Evolutionary conservation across 2,113 vertebrate species (phyloP), one percentile per base, ranked within the genome.

Genomic region (Silurus glanis): DNA sequence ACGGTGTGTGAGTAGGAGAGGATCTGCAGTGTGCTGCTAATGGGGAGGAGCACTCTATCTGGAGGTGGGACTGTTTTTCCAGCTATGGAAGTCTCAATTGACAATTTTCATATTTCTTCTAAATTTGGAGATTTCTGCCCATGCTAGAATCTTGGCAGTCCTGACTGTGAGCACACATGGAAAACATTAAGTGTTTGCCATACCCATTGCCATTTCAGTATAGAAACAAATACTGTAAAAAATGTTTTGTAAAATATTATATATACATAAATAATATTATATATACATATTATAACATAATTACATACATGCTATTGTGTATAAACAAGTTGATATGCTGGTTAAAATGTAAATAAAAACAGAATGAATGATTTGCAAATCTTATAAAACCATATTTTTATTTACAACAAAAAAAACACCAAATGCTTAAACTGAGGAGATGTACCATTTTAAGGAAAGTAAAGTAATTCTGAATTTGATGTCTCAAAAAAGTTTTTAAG

Each of bases 81-180:
- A 55, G 49, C 94, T 94, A 96, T 96, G 94, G 95, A 97, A 96
- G 95, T 95, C 93, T 91, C 89, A 91, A 95, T 96, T 96, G 95
- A 96, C 94, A 96, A 96, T 97, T 97, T 97, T 97, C 96, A 97
- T 97, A 96, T 97, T 98, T 98, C 97, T 98, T 98, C 97, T 98
- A 97, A 98, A 97, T 98, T 97, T 99, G 97, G 97, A 95, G 95
- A 96, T 97, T 97, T 97, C 95, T 97, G 95, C 95, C 95, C 94
- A 94, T 95, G 94, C 95, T 91, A 93, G 93, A 95, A 95, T 94
- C 93, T 96, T 96, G 94, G 95, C 94, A 82, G 94, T 82, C 84
- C 87, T 94, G 90, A 93, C 95, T 93, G 91, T 94, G 93, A 93
- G 92, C 93, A 95, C 96, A 97, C 96, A 94, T 97, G 96, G 95